Base-by-base conservation (phyloP, 2,113 vertebrate genomes). In the Coracopsis vasa region DNA sequence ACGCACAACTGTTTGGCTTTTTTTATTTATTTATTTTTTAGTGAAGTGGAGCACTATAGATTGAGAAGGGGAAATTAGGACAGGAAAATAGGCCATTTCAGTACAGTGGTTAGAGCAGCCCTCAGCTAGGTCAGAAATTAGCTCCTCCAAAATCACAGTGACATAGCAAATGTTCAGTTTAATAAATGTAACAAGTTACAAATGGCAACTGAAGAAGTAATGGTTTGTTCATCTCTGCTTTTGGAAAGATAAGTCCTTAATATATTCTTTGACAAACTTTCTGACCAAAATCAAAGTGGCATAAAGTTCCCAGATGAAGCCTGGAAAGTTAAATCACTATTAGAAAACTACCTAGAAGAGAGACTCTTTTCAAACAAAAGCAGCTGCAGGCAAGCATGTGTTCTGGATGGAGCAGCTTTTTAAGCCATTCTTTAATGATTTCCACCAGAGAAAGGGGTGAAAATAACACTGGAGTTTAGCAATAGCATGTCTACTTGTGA, bases 61-160 rank as follows among this genome's bases (percentile, higher is more conserved):
- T 42, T 8, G 15, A 90, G 58, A 83, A 89, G 39, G 41, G 21
- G 51, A 95, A 96, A 91, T 75, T 14, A 75, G 87, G 74, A 48
- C 84, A 88, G 67, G 74, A 86, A 90, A 94, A 80, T 16, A 86
- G 80, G 67, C 29, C 27, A 1, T 42, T 88, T 67, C 90, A 84
- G 35, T 83, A 58, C 31, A 58, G 20, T 71, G 60, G 27, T 69
- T 73, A 50, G 41, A 71, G 67, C 64, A 83, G 5, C 37, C 23
- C 58, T 73, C 81, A 92, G 44, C 48, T 92, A 66, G 90, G 88
- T 92, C 90, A 93, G 79, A 92, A 94, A 90, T 73, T 47, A 86
- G 60, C 42, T 80, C 31, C 33, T 86, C 72, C 70, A 64, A 80
- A 86, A 62, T 85, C 37, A 85, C 45, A 90, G 37, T 77, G 48